phyloP scores from a whole-genome alignment of 2,888 invertebrate genomes.

The Sipha maydis region DNA sequence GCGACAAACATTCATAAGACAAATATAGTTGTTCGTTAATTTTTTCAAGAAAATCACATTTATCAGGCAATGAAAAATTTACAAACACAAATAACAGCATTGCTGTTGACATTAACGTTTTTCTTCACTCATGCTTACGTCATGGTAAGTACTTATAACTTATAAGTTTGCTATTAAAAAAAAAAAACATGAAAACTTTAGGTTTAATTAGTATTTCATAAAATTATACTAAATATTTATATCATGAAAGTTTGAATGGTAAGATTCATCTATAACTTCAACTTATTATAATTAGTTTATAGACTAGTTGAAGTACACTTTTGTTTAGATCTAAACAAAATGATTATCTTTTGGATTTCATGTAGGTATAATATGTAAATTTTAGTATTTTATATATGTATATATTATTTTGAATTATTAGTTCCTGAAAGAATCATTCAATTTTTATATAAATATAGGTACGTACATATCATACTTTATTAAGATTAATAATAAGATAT shows the following conservation, averaged over 20 bases:
- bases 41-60: not conserved
- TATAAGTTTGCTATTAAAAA: not conserved
- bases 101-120: conserved; percentile 46
- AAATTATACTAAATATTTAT: not conserved
- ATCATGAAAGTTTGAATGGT: not conserved
- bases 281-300: no score
- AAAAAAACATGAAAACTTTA: not conserved
- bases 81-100: conserved; percentile 47
- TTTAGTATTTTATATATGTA: not conserved
- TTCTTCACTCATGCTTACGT: conserved; percentile 38
- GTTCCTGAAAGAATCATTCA: not conserved
- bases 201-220: not conserved
- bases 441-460: not conserved
- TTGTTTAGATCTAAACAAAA: not conserved
- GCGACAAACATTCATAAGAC: not conserved
- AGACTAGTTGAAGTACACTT: not conserved
- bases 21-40: not conserved
- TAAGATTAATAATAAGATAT: no score
- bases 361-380: not conserved
- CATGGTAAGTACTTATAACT: conserved; percentile 28
- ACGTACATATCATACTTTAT: no score
- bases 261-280: not conserved
- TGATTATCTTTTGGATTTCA: not conserved
- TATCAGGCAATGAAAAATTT: conserved; percentile 29
- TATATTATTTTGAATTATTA: not conserved